phyloP scores from a whole-genome alignment of 2,113 vertebrate genomes.

The Corythornis vintsioides region DNA sequence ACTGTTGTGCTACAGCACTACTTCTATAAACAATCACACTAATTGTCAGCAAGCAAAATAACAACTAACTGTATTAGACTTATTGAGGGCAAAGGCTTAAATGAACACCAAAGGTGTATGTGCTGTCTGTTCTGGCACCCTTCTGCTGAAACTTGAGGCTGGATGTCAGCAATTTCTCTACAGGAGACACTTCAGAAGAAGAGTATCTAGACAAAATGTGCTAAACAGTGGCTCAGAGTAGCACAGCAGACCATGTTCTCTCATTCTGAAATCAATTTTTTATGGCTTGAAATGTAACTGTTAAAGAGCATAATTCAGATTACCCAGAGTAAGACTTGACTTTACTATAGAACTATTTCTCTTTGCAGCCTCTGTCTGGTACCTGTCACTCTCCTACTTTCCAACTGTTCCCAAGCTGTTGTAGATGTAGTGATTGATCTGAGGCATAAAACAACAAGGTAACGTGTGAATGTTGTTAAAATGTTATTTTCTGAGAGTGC shows the following conservation, averaged over 20 bases:
- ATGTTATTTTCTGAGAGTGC: not conserved
- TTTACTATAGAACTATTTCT: not conserved
- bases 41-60: not conserved
- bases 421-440: conserved; percentile 94
- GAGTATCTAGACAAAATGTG: not conserved
- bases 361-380: conserved; percentile 89
- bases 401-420: conserved; percentile 89
- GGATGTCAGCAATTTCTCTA: not conserved
- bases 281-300: not conserved
- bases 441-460: conserved; percentile 90
- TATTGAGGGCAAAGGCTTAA: not conserved
- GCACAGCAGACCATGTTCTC: not conserved
- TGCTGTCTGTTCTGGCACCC: not conserved
- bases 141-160: not conserved
- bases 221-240: not conserved
- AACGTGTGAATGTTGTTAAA: conserved; percentile 15
- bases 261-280: not conserved
- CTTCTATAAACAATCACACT: not conserved
- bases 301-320: not conserved
- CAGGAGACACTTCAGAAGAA: not conserved
- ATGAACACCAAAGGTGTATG: not conserved
- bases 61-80: not conserved
- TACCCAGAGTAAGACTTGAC: not conserved
- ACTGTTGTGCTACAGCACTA: not conserved
- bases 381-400: conserved; percentile 90